These are phyloP conservation scores for Patagioenas fasciata DNA, from an alignment of 2,113 vertebrate species.

Conservation along the genomic window DNA sequence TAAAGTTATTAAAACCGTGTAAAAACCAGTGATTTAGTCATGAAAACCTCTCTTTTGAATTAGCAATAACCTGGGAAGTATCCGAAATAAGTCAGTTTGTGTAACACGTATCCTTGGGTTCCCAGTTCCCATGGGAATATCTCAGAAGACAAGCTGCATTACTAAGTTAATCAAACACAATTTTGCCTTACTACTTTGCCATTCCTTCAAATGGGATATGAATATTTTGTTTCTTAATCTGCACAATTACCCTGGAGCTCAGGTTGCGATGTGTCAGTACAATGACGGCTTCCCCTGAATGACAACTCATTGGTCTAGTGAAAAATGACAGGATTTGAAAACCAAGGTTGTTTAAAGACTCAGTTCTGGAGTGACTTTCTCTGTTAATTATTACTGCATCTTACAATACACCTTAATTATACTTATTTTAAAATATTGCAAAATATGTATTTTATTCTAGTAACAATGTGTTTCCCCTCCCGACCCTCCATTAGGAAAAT, in stretches of 20 bases:
- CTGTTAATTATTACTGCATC: background rate
- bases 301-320: background rate
- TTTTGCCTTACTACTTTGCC: background rate
- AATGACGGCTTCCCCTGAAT: background rate
- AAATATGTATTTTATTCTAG: background rate
- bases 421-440: background rate
- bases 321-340: constrained; percentile 6
- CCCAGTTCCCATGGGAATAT: background rate
- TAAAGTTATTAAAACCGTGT: background rate
- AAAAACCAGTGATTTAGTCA: background rate
- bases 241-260: background rate
- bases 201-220: background rate
- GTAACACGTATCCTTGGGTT: background rate
- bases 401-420: background rate
- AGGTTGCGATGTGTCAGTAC: background rate
- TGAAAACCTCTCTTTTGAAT: background rate
- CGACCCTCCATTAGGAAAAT: background rate
- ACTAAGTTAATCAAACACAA: background rate
- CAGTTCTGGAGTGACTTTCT: background rate
- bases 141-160: background rate
- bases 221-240: constrained; percentile 39
- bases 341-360: background rate
- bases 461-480: background rate
- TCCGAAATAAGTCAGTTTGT: background rate
- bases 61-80: background rate